Percentiles rank a stretch among this genome's conserved stretches.
phyloP scores from a whole-genome alignment of 2,888 invertebrate species.

The Panzeria rudis region DNA sequence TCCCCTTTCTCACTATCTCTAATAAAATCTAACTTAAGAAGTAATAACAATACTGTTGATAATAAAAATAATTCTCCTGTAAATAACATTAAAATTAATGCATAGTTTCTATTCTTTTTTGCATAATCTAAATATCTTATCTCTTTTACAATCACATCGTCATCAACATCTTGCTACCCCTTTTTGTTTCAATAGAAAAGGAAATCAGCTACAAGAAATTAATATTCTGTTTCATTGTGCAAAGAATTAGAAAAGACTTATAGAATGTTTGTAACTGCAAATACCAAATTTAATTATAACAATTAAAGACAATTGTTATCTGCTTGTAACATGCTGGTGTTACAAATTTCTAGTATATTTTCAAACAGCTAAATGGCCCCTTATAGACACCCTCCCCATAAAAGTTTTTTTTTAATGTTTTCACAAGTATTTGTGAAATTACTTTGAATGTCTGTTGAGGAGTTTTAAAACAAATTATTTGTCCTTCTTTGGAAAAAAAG shows the following conservation, averaged over 20 bases:
- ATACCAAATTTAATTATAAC: slow-evolving; percentile 68
- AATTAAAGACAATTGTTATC: slow-evolving; percentile 65
- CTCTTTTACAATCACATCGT: neutral
- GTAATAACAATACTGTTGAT: slow-evolving; percentile 9
- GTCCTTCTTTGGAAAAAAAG: slow-evolving; percentile 9
- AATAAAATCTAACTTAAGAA: neutral
- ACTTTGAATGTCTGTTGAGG: slow-evolving; percentile 5
- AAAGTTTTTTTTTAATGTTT: slow-evolving; percentile 6
- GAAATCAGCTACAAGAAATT: neutral
- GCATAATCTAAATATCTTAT: neutral
- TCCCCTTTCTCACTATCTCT: neutral
- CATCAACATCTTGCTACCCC: neutral
- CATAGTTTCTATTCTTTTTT: slow-evolving; percentile 16
- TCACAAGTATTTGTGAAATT: slow-evolving; percentile 39
- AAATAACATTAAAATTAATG: slow-evolving; percentile 44
- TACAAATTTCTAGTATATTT: neutral
- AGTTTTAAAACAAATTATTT: slow-evolving; percentile 27
- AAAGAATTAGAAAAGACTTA: slow-evolving; percentile 36
- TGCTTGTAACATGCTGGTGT: slow-evolving; percentile 52
- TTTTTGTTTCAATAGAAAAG: neutral
- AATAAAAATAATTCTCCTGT: slow-evolving; percentile 42
- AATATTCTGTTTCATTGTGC: slow-evolving; percentile 26
- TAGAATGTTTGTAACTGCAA: slow-evolving; percentile 59
- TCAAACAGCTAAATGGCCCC: slow-evolving; percentile 1
- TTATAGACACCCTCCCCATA: neutral